A percentile compares a stretch with the other conserved stretches of the same genome.
Conservation (phyloP, 64 coral and sea anemone species). For the Orbicella faveolata region DNA sequence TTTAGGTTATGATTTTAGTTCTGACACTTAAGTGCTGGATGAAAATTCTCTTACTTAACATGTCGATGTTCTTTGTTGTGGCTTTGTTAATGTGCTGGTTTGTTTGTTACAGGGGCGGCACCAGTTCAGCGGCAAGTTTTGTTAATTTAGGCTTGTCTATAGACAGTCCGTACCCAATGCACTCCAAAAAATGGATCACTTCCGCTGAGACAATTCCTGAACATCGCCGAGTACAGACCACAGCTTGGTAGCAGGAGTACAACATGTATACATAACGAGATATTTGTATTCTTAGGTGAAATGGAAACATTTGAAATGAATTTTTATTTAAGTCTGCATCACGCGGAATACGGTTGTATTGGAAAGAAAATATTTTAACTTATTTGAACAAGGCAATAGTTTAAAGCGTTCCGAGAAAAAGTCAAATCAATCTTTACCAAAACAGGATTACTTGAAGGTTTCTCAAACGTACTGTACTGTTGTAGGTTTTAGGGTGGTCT, state of each 20-base stretch:
- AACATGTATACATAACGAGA: neutral
- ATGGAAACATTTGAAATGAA: neutral
- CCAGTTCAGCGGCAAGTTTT: conserved; percentile 87
- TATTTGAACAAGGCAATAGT: neutral
- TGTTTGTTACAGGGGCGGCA: conserved; percentile 63
- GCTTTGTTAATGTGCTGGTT: neutral
- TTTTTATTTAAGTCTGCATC: neutral
- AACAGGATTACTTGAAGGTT: neutral
- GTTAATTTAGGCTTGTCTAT: conserved; percentile 91
- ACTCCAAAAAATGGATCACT: conserved; percentile 15
- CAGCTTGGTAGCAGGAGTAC: neutral
- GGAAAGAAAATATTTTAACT: conserved; percentile 8
- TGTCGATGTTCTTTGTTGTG: no score
- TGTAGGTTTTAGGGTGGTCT: no score
- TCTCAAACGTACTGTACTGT: no score
- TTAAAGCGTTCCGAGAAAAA: neutral
- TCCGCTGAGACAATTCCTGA: conserved; percentile 16
- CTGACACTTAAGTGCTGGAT: no score
- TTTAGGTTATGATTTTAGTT: no score
- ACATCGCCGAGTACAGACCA: conserved; percentile 31
- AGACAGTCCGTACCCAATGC: conserved; percentile 79
- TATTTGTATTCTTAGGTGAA: neutral
- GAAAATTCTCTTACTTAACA: no score
- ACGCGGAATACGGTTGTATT: neutral
- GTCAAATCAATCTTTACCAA: neutral